Base-by-base conservation (phyloP, 92 coral and sea anemone species). In the Parazoanthus darwini region DNA sequence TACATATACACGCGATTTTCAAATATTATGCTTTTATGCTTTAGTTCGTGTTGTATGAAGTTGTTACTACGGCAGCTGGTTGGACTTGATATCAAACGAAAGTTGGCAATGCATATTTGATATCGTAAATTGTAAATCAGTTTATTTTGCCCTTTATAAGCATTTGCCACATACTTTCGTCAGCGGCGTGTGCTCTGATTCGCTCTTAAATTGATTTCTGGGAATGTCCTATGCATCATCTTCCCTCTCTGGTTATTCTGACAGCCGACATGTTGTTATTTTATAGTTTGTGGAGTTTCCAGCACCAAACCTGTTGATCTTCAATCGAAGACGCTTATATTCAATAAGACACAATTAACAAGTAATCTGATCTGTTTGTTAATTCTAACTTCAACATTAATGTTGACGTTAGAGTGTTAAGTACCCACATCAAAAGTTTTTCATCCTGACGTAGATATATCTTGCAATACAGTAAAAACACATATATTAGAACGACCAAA, bases 381-480 rank as follows among this genome's bases (percentile, higher is more conserved):
- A 75, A 75, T 75, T 75, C 79, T 2, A 75, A 75, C 25, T 75
- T 75, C 79, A 75, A 20, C 79, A 39, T 75, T 75, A 18, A 75
- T 39, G 50, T 75, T 75, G 25, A 75, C 79, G 16, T 20, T 4
- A 20, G 54, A 37, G 25, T 18, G 42, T 76, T 76, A 16, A 37
- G 35, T 76, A 22, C 9, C 35, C 18, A 18, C 5, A 68, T 68
- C 18, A 1, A 54, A 20, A 54, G 59, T 54, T 54, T 46, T 46
- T 46, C 51, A 9, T 46, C 59, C 59, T 54, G 59, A 54, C 3
- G 18, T 54, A 54, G 1, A 2, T 54, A 54, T 1, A 54, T 13
- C 59, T 54, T 54, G 20, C 18, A 10, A 51, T 10, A 11, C 59
- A 54, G 59, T 11, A 13, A 54, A 54, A 10, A 48, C 8, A 8